Conservation (phyloP, 2,113 vertebrate genomes). For the Struthidea cinerea region DNA sequence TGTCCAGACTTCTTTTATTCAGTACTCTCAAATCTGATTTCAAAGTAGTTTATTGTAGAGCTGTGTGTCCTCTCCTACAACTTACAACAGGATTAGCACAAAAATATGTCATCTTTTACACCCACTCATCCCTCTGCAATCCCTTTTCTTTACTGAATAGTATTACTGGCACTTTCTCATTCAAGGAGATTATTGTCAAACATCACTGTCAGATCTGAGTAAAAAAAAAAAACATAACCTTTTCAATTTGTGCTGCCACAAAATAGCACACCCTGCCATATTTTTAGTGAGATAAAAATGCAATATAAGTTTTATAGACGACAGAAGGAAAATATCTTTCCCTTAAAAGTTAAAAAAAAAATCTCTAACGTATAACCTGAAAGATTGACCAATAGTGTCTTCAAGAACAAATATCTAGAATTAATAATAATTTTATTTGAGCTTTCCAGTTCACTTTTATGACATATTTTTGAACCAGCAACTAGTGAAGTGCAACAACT, state of each 20-base stretch:
- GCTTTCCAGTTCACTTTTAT: background rate
- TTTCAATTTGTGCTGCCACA: background rate
- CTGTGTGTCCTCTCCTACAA: background rate
- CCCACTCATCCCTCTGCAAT: background rate
- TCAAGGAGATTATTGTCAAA: background rate
- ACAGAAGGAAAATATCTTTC: background rate
- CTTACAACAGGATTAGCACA: background rate
- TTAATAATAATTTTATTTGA: background rate
- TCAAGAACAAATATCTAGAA: background rate
- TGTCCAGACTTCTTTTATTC: background rate
- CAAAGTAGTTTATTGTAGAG: background rate
- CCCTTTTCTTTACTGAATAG: background rate
- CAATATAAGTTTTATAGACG: background rate
- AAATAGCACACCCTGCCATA: background rate
- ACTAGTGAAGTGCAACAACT: background rate
- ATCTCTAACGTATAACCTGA: background rate
- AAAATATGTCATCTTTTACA: background rate
- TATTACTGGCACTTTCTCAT: background rate
- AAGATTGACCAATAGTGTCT: background rate
- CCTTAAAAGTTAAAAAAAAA: background rate
- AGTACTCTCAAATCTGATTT: background rate
- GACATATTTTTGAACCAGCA: background rate
- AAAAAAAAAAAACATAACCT: background rate
- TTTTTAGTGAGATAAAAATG: background rate
- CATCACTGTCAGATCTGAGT: background rate